Conservation (phyloP, 2,113 vertebrate genomes). For the Fregetta grallaria region DNA sequence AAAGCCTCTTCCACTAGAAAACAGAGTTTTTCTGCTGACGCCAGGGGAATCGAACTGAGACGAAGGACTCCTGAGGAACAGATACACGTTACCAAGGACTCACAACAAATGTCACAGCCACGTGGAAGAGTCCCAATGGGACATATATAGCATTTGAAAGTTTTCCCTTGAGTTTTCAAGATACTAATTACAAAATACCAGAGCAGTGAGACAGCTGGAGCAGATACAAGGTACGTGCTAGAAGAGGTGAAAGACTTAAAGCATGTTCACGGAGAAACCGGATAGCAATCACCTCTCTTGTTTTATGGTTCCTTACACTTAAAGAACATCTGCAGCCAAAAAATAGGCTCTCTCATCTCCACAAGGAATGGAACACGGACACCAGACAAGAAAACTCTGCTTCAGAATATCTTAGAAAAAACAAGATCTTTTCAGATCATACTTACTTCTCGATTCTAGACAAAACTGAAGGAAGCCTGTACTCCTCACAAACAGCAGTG, state of each 20-base stretch:
- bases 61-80: not conserved
- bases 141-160: not conserved
- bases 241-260: not conserved
- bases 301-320: not conserved
- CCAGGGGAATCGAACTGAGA: not conserved
- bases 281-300: not conserved
- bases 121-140: not conserved
- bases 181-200: conserved; percentile 18
- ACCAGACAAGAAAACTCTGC: not conserved
- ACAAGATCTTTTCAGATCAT: not conserved
- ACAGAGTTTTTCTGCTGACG: not conserved
- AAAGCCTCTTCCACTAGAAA: not conserved
- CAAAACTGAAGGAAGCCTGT: not conserved
- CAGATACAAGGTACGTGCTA: not conserved
- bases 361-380: rapidly evolving
- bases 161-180: conserved; percentile 23
- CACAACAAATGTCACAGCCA: not conserved
- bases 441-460: not conserved
- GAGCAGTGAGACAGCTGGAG: conserved; percentile 10
- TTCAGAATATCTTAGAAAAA: not conserved
- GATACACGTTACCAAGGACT: not conserved
- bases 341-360: not conserved
- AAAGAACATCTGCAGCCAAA: not conserved
- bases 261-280: not conserved
- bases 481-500: not conserved